phyloP scores from a whole-genome alignment of 1,140 invertebrate species.

The Drosophila sp. region DNA sequence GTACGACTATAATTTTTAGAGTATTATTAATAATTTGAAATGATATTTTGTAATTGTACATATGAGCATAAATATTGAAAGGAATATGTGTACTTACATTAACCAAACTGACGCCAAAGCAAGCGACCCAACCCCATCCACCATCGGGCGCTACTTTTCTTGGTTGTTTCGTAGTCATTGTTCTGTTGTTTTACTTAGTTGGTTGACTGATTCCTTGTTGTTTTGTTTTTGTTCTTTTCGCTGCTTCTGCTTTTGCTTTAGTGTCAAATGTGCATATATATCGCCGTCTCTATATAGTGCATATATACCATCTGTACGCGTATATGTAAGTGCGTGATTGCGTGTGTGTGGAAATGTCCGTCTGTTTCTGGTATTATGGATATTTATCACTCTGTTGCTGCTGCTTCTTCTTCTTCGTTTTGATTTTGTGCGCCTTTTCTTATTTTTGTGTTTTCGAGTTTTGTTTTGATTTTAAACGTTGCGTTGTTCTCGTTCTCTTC shows the following conservation, averaged over 20 bases:
- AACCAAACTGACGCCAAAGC: conserved; percentile 91
- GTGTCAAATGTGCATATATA: conserved; percentile 55
- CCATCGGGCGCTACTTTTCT: conserved; percentile 84
- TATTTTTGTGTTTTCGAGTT: conserved; percentile 28
- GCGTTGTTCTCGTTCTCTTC: conserved; percentile 27
- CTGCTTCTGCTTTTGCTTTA: conserved; percentile 35
- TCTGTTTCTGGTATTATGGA: conserved; percentile 29
- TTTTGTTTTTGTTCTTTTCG: conserved; percentile 42
- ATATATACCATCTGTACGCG: conserved; percentile 16
- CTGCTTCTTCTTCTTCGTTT: conserved; percentile 10
- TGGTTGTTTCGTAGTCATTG: conserved; percentile 73
- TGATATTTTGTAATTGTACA: not conserved
- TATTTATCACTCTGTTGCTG: conserved; percentile 26
- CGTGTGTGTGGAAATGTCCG: not conserved
- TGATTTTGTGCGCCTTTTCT: conserved; percentile 15
- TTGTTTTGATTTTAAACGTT: conserved; percentile 42
- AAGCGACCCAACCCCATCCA: conserved; percentile 93
- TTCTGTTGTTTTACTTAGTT: conserved; percentile 39
- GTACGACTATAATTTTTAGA: not conserved
- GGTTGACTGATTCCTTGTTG: conserved; percentile 34
- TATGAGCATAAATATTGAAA: not conserved
- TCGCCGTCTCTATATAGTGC: conserved; percentile 46
- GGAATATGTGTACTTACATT: conserved; percentile 87
- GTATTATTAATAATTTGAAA: not conserved
- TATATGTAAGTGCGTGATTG: not conserved